These are phyloP conservation scores for Sebastes nivosus DNA, from an alignment of 2,797 vertebrate species.

Conservation along the genomic window DNA sequence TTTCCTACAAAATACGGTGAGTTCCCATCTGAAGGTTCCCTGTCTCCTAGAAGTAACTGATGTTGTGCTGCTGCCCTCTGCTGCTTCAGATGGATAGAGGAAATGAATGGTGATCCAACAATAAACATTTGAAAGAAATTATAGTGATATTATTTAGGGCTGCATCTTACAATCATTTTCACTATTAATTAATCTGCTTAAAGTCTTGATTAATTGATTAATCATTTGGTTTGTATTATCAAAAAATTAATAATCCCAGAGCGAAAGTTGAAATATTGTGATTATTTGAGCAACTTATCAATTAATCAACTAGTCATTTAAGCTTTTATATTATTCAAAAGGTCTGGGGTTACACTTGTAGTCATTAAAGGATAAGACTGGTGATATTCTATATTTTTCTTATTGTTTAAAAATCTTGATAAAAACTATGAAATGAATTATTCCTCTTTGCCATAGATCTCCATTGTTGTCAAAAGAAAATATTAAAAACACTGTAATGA, in stretches of 20 bases:
- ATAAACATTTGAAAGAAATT: neutral
- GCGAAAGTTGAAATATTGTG: neutral
- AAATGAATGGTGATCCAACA: neutral
- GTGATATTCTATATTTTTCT: neutral
- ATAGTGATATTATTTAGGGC: neutral
- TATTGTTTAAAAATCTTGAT: neutral
- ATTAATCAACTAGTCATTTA: neutral
- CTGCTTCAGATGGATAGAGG: constrained; percentile 9
- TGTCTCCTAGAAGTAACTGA: neutral
- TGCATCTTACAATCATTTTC: neutral
- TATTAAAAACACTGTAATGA: neutral
- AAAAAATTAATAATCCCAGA: neutral
- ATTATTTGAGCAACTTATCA: neutral
- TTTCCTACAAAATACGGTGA: constrained; percentile 98
- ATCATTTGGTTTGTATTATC: neutral
- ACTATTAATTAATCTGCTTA: neutral
- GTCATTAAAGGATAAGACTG: neutral
- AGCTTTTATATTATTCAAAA: neutral
- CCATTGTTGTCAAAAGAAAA: neutral
- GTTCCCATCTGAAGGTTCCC: constrained; percentile 48
- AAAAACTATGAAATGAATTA: neutral
- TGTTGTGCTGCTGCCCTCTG: constrained; percentile 54
- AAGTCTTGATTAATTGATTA: neutral
- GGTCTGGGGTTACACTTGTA: neutral
- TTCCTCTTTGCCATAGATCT: neutral